Base-by-base conservation (phyloP, 2,888 invertebrate genomes). In the Amblyteles armatorius region DNA sequence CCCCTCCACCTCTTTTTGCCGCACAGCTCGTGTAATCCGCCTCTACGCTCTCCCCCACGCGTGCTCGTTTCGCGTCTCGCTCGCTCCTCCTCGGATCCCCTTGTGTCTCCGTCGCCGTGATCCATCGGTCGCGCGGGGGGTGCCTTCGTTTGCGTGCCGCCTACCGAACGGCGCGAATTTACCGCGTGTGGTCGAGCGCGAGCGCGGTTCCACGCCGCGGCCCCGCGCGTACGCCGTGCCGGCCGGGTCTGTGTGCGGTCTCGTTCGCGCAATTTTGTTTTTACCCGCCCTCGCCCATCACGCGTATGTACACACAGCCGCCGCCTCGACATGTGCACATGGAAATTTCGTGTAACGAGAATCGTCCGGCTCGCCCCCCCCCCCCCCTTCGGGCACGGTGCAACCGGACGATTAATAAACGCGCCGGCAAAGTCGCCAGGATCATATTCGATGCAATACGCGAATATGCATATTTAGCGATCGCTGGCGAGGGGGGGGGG, bases 201-300 rank as follows among this genome's bases (percentile, higher is more conserved):
- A 84, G 72, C 84, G 72, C 68, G 76, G 57, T 72, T 36, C 16
- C 22, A 16, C 48, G 44, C 44, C 13, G 0, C 44, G 13, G 44
- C 3, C 13, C 3, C 11, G 13, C 22, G 26, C 11, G 26, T 22
- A 22, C 22, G 26, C 57, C 57, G 11, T 22, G 2, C 57, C 26
- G 44, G 13, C 44, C 13, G 44, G 44, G 0, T 2, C 1, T 13
- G 57, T 57, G 65, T 82, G 85, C 65, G 82, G 79, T 85, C 74
- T 67, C 71, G 79, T 76, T 68, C 82, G 69, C 79, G 74, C 71
- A 82, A 85, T 85, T 82, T 82, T 74, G 73, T 82, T 84, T 84
- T 85, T 71, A 33, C 26, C 19, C 65, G 33, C 74, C 7, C 3
- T 44, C 13, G 33, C 26, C 40, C 13, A 44, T 60, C 50, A 29